phyloP scores from a whole-genome alignment of 2,888 invertebrate species.

The Sepiola atlantica region DNA sequence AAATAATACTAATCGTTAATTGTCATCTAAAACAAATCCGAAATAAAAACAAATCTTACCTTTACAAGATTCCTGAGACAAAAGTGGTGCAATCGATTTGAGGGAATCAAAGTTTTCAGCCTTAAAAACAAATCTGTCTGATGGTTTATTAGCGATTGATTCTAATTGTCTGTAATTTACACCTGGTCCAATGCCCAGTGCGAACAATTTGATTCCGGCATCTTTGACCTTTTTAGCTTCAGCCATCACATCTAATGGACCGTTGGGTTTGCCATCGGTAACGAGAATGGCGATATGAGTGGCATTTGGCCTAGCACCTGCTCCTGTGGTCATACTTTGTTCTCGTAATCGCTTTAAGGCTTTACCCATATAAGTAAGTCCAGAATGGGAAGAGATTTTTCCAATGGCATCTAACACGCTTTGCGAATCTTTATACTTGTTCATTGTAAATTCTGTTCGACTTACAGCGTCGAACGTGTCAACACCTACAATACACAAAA shows the following conservation, averaged over 20 bases:
- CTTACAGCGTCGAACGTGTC: slow-evolving; percentile 61
- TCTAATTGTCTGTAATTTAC: slow-evolving; percentile 58
- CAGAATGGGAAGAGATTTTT: slow-evolving; percentile 55
- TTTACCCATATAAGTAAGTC: slow-evolving; percentile 61
- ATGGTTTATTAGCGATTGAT: slow-evolving; percentile 65
- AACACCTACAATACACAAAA: slow-evolving; percentile 57
- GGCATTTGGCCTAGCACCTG: slow-evolving; percentile 59
- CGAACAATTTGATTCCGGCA: slow-evolving; percentile 60
- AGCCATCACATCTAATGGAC: slow-evolving; percentile 54
- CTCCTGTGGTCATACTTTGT: slow-evolving; percentile 59
- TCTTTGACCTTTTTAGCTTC: slow-evolving; percentile 59
- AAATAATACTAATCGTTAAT: too few species aligned
- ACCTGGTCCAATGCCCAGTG: slow-evolving; percentile 64
- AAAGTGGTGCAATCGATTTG: slow-evolving; percentile 57
- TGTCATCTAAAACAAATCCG: too few species aligned
- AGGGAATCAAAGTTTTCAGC: slow-evolving; percentile 66
- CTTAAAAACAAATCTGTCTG: slow-evolving; percentile 66
- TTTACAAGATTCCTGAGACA: slow-evolving; percentile 64
- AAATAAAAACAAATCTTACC: slow-evolving; percentile 52
- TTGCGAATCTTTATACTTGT: slow-evolving; percentile 53
- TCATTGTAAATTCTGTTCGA: slow-evolving; percentile 62
- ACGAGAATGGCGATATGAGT: slow-evolving; percentile 65
- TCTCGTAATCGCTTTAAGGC: slow-evolving; percentile 58
- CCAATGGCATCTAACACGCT: slow-evolving; percentile 57
- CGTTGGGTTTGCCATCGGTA: slow-evolving; percentile 64